Base-by-base conservation (phyloP, 2,888 invertebrate genomes). In the Anaspis maculata region DNA sequence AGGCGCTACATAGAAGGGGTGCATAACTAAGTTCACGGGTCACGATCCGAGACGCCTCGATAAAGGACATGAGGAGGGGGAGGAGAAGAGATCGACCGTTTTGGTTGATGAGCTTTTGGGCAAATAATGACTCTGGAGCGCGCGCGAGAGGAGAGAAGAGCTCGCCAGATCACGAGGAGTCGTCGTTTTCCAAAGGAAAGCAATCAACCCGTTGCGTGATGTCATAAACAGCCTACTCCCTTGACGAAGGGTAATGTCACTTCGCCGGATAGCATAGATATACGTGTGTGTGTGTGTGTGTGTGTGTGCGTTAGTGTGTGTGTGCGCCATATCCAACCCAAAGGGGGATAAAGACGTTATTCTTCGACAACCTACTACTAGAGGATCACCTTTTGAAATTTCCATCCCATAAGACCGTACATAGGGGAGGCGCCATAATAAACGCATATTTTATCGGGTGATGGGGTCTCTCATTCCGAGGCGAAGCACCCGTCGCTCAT, bases 191-290 rank as follows among this genome's bases (percentile, higher is more conserved):
- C 46, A 47, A 29, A 41, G 48, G 53, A 53, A 59, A 57, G 63
- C 62, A 64, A 64, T 64, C 63, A 65, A 63, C 61, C 60, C 57
- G 51, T 62, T 63, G 62, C 63, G 63, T 65, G 64, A 62, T 55
- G 57, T 57, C 62, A 59, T 65, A 63, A 65, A 64, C 50, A 32
- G 36, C 41, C 41, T 37, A 44, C 39, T 48, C 51, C 49, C 47
- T 44, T 44, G 44, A 40, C 45, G 40, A 32, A 41, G 45, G 40
- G 44, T 50, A 47, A 48, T 46, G 46, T 47, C 44, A 43, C 42
- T 38, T 40, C 39, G n/a, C n/a, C n/a, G n/a, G n/a, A n/a, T n/a
- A n/a, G n/a, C n/a, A n/a, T n/a, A n/a, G n/a, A 40, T 44, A 44
- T 50, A 48, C 48, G 48, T 50, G 44, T 37, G n/a, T n/a, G n/a